These are phyloP conservation scores for Rhadina sibilatrix DNA, from an alignment of 2,113 vertebrate species.

Conservation along the genomic window DNA sequence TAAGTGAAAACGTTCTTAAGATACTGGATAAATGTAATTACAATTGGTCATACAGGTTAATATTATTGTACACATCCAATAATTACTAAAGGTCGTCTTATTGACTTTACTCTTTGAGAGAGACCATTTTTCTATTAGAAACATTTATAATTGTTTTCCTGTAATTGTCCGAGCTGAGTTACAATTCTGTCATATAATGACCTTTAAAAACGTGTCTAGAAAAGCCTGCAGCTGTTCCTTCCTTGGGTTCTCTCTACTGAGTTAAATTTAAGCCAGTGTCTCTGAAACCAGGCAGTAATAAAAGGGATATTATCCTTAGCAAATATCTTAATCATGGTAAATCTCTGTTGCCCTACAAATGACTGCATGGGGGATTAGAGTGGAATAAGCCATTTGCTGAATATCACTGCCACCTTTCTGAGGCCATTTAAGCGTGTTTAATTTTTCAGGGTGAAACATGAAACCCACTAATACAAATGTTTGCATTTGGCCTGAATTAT, in stretches of 20 bases:
- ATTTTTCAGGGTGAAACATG: constrained; percentile 66
- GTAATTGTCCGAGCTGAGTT: neutral
- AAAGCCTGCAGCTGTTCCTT: constrained; percentile 61
- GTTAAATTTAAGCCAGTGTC: constrained; percentile 53
- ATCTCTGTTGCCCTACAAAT: constrained; percentile 69
- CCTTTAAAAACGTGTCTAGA: constrained; percentile 46
- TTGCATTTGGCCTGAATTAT: constrained; percentile 66
- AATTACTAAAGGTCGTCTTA: neutral
- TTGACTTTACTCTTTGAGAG: neutral
- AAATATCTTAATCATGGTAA: constrained; percentile 67
- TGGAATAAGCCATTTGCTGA: constrained; percentile 64
- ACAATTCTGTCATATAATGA: neutral
- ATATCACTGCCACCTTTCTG: constrained; percentile 66
- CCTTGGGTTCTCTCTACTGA: neutral
- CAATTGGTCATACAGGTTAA: neutral
- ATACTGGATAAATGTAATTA: neutral
- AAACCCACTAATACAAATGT: constrained; percentile 58
- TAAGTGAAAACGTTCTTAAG: neutral
- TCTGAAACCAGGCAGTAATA: constrained; percentile 60
- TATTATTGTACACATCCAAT: neutral
- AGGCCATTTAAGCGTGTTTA: constrained; percentile 60
- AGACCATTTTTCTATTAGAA: neutral
- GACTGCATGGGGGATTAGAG: constrained; percentile 58
- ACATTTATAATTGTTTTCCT: neutral
- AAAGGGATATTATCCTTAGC: constrained; percentile 64